These are phyloP conservation scores for Brenthis hecate DNA, from an alignment of 2,888 invertebrate genomes.

Conservation along the genomic window DNA sequence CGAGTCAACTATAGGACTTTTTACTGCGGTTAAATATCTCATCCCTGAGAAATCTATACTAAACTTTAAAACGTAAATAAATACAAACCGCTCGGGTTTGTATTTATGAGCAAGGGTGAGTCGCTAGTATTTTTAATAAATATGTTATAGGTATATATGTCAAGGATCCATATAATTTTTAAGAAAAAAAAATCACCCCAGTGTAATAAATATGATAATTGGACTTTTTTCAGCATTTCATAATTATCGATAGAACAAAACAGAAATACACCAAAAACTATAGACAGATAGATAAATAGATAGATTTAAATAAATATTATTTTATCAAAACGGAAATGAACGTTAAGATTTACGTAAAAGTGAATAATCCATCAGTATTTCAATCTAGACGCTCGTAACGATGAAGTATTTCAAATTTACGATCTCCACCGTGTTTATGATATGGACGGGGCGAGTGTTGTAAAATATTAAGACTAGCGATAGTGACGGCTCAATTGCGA, in stretches of 20 bases:
- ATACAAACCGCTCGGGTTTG: too few relatives aligned
- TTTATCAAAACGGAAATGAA: constrained; percentile 7
- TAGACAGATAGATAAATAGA: background rate
- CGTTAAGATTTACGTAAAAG: constrained; percentile 14
- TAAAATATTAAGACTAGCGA: constrained; percentile 11
- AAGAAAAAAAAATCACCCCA: too few relatives aligned
- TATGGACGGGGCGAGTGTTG: constrained; percentile 13
- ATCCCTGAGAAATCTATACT: too few relatives aligned
- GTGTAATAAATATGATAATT: too few relatives aligned
- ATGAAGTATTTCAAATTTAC: constrained; percentile 16
- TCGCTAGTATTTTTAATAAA: background rate
- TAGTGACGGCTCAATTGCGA: constrained; percentile 2
- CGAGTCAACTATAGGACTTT: too few relatives aligned
- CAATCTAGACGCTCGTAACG: constrained; percentile 11
- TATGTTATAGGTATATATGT: background rate
- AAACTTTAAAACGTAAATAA: too few relatives aligned
- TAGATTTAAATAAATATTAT: background rate
- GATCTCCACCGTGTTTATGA: constrained; percentile 13
- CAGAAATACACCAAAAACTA: too few relatives aligned
- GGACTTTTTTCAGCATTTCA: too few relatives aligned
- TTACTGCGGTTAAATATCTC: background rate
- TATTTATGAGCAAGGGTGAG: too few relatives aligned
- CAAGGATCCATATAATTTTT: too few relatives aligned
- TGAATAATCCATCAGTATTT: constrained; percentile 14
- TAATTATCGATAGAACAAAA: background rate